Percentiles rank a stretch among this genome's conserved stretches.
Evolutionary conservation across 2,113 vertebrate species (phyloP).

Genomic region (Stegostoma tigrinum): DNA sequence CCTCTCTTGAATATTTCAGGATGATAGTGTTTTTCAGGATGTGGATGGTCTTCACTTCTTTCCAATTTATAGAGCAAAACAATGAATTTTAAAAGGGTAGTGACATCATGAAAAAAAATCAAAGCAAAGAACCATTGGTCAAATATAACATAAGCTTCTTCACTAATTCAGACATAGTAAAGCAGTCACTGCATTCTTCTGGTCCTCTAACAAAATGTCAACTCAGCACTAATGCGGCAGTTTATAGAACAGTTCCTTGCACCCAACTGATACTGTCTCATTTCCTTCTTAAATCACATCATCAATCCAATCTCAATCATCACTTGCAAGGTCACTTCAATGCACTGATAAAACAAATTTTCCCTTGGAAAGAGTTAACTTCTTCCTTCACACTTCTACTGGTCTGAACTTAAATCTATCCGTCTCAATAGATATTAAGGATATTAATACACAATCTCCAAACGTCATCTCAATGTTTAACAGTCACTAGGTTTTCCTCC

Average conservation of each 20-base stretch:
- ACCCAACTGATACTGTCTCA: background rate
- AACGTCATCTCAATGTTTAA: background rate
- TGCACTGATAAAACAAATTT: background rate
- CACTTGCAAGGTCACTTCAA: background rate
- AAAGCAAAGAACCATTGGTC: background rate
- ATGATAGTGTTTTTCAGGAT: background rate
- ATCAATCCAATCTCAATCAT: background rate
- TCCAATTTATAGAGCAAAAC: background rate
- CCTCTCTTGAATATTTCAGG: background rate
- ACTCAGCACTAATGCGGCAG: background rate
- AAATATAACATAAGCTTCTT: background rate
- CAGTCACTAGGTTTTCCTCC: background rate
- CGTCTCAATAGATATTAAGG: no score
- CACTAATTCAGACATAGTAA: background rate
- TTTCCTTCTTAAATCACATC: background rate
- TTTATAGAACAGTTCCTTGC: background rate
- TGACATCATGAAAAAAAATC: background rate
- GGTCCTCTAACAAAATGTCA: background rate
- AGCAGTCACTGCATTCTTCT: background rate
- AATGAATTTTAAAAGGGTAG: background rate
- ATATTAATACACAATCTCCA: background rate
- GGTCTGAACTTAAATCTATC: background rate
- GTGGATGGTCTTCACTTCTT: background rate
- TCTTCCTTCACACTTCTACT: background rate
- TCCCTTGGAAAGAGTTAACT: background rate